Base-by-base conservation (phyloP, 2,888 invertebrate genomes). In the Hirtodrosophila trivittata region DNA sequence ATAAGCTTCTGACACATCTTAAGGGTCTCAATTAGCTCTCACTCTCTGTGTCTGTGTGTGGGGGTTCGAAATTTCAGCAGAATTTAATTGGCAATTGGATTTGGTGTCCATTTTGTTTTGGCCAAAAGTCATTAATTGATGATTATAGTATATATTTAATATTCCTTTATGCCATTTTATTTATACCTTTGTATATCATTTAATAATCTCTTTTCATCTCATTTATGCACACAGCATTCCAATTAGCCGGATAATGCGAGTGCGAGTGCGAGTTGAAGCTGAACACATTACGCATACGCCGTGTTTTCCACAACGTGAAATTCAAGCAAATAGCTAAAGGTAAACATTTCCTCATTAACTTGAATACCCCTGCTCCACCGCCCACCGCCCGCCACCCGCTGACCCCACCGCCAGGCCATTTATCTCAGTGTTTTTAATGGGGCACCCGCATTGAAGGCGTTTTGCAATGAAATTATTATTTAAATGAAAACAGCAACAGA, bases 391-490 rank as follows among this genome's bases (percentile, higher is more conserved):
- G 7, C 10, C 8, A 41, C 26, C 28, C 26, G 7, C 4, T 18
- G 2, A 7, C 10, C 12, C 5, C 21, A 28, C 18, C 46, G 33
- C 35, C 21, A 30, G 14, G 28, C 16, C 16, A 58, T 45, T 52
- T 30, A 45, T 21, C 32, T 60, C 26, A 56, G 39, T 37, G 42
- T 47, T 43, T 58, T 58, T 47, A 49, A 45, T 32, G 32, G 59
- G 28, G 32, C 32, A 18, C 35, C 62, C 62, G 37, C 66, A 56
- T 51, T 55, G 66, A 66, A 77, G 82, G 75, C 87, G 72, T 72
- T 21, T 83, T 56, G 71, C 86, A 85, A 87, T 85, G 83, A 88
- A 86, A 88, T 86, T 86, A 86, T 86, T 83, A 83, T 80, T 87
- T 77, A 85, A 86, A 83, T 78, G 80, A 86, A 86, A 82, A 78